Evolutionary conservation across 35 echinoderm and acorn worm species (phyloP), one percentile per base, ranked within the genome.

Genomic region (Anneissia japonica): DNA sequence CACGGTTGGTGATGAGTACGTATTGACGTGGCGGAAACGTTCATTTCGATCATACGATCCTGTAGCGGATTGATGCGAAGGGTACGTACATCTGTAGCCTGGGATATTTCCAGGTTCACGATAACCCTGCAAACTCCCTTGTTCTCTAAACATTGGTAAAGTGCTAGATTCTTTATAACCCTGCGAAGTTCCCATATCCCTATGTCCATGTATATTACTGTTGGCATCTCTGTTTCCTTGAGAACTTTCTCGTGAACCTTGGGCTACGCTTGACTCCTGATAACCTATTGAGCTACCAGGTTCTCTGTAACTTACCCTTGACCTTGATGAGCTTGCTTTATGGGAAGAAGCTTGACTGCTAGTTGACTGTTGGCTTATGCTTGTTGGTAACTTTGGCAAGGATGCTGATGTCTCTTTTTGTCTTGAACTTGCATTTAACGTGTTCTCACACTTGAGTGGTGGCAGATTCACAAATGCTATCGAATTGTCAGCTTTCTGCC

Each of bases 391-490:
- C 46, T 80, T 36, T 55, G 38, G 35, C 64, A 34, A 75, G 32
- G 46, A 45, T 23, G 72, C 39, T 1, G 83, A 46, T 28, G 91
- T 89, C 16, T 82, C 89, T 75, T 94, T 86, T 43, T 6, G 51
- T 64, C 19, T 64, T 12, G 51, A 64, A 64, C 1, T 16, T 9
- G 51, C 51, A 9, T 64, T 64, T 64, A 23, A 64, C 21, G 51
- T 64, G 26, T 26, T 64, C 21, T 64, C 51, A 64, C 51, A 19
- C 51, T 64, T 64, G 26, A 99, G 82, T 0, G 92, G 92, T 21
- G 96, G 96, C 26, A 99, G 88, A 83, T 99, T 94, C 64, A 99
- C 88, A 76, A 98, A 98, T 35, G 89, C 88, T 35, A 98, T 93
- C 2, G n/a, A n/a, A n/a, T 88, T 89, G 19, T 88, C 90, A 76